Percentiles rank a stretch among this genome's conserved stretches.
These are phyloP conservation scores for Hartigia nigra DNA, from an alignment of 2,888 invertebrate genomes.

Conservation along the genomic window DNA sequence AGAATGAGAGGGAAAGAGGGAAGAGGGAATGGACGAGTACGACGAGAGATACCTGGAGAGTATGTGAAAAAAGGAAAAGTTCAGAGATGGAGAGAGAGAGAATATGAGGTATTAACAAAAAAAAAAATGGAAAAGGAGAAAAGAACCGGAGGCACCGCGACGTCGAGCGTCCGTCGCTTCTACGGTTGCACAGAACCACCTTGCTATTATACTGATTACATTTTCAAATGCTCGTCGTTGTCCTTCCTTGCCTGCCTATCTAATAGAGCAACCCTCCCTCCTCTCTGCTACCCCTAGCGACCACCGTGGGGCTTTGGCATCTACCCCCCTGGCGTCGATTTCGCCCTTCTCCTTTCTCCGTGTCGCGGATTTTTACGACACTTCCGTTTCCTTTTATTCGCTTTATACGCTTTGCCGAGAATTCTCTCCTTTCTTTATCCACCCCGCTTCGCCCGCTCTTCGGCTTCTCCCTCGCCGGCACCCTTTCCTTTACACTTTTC, in stretches of 20 bases:
- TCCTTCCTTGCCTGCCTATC: constrained; percentile 2
- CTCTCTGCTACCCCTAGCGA: too few species aligned
- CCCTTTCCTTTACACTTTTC: not conserved
- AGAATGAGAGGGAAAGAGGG: constrained; percentile 14
- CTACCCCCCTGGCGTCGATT: not conserved
- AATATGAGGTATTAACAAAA: constrained; percentile 15
- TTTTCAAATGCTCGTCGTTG: constrained; percentile 43
- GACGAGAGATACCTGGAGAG: not conserved
- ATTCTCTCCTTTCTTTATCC: not conserved
- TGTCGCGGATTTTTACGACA: constrained; percentile 29
- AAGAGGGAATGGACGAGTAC: not conserved
- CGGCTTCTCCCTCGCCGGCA: not conserved
- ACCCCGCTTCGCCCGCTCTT: not conserved
- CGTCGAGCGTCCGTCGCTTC: constrained; percentile 14
- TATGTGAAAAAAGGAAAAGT: constrained; percentile 14
- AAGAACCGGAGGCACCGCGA: constrained; percentile 14
- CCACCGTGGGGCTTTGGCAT: constrained; percentile 1
- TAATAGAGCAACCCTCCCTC: constrained; percentile 11
- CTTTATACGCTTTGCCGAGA: constrained; percentile 1
- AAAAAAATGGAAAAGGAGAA: constrained; percentile 14
- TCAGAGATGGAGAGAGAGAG: constrained; percentile 17
- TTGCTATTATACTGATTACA: constrained; percentile 58
- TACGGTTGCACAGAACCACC: constrained; percentile 35
- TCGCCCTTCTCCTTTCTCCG: not conserved
- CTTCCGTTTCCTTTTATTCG: constrained; percentile 20